Conservation (phyloP, 2,888 invertebrate genomes). For the Cactoblastis cactorum region DNA sequence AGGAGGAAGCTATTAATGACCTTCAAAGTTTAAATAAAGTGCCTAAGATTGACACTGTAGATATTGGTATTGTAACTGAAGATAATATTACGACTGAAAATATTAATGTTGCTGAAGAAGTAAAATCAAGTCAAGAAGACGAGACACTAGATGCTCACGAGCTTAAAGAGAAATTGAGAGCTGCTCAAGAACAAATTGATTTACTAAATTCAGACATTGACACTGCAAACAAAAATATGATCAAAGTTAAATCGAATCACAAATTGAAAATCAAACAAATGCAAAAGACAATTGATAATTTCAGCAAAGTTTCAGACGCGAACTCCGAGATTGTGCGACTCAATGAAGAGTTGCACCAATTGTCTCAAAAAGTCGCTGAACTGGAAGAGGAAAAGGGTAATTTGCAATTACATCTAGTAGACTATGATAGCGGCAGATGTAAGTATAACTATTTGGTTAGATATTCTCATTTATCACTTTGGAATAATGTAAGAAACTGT, state of each 20-base stretch:
- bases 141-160: slow-evolving; percentile 29
- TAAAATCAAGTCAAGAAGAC: slow-evolving; percentile 22
- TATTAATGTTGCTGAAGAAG: slow-evolving; percentile 18
- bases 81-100: slow-evolving; percentile 37
- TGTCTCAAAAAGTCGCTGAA: slow-evolving; percentile 88
- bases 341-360: slow-evolving; percentile 79
- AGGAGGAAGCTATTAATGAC: slow-evolving; percentile 32
- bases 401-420: slow-evolving; percentile 90
- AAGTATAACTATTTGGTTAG: slow-evolving; percentile 42
- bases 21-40: slow-evolving; percentile 26
- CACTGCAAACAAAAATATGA: slow-evolving; percentile 86
- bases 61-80: slow-evolving; percentile 48
- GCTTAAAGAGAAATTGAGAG: slow-evolving; percentile 64
- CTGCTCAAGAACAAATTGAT: slow-evolving; percentile 60
- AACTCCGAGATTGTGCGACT: slow-evolving; percentile 84
- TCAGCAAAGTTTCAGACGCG: slow-evolving; percentile 83
- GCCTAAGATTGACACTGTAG: slow-evolving; percentile 30
- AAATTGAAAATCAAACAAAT: slow-evolving; percentile 86
- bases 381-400: slow-evolving; percentile 95
- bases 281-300: slow-evolving; percentile 85
- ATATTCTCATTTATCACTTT: slow-evolving; percentile 2
- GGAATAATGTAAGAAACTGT: neutral
- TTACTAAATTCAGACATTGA: slow-evolving; percentile 85
- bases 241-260: slow-evolving; percentile 85
- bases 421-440: slow-evolving; percentile 87